These are phyloP conservation scores for Junco hyemalis DNA, from an alignment of 2,113 vertebrate species.

Conservation along the genomic window DNA sequence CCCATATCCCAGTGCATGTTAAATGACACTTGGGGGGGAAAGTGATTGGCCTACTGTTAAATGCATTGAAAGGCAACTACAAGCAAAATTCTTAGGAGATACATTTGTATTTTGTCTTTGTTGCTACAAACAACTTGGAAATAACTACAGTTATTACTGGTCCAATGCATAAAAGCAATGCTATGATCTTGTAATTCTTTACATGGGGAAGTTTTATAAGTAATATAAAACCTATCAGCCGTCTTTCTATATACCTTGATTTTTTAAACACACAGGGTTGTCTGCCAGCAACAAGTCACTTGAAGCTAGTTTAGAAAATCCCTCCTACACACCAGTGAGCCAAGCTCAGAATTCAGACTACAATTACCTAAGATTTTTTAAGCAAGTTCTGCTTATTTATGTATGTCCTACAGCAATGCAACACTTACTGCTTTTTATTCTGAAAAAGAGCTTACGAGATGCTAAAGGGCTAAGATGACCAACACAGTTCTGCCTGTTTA, in stretches of 20 bases:
- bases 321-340: slow-evolving; percentile 56
- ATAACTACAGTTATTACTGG: not conserved
- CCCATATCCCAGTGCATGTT: not conserved
- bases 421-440: not conserved
- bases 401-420: not conserved
- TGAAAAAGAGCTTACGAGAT: slow-evolving; percentile 1
- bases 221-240: not conserved
- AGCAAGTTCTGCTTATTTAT: slow-evolving; percentile 24
- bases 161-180: not conserved
- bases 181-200: not conserved
- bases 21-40: not conserved
- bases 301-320: slow-evolving; percentile 47
- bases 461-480: slow-evolving; percentile 34
- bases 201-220: not conserved
- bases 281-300: slow-evolving; percentile 49
- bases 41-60: not conserved
- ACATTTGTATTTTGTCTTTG: not conserved
- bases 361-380: slow-evolving; percentile 45
- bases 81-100: not conserved
- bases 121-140: not conserved
- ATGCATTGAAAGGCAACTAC: not conserved
- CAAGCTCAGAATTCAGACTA: slow-evolving; percentile 51
- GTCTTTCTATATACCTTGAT: not conserved
- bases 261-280: not conserved
- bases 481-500: slow-evolving; percentile 34